These are phyloP conservation scores for Heliothis peltigera DNA, from an alignment of 2,888 invertebrate species.

Conservation along the genomic window DNA sequence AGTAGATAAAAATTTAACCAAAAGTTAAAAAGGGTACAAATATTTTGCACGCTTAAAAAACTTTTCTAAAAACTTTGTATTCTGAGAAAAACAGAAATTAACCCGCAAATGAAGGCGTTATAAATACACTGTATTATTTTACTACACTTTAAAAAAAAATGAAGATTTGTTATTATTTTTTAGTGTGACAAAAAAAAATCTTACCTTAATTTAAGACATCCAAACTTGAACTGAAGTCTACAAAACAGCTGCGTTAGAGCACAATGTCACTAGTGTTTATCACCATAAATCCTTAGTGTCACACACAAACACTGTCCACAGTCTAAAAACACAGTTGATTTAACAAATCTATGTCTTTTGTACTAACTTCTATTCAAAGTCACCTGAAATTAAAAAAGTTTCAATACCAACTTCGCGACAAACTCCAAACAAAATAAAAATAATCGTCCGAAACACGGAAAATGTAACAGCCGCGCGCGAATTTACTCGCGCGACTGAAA, in stretches of 20 bases:
- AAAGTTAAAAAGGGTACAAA: neutral
- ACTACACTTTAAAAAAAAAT: conserved; percentile 12
- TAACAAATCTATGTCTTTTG: conserved; percentile 68
- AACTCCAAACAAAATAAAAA: conserved; percentile 67
- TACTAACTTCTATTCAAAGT: conserved; percentile 70
- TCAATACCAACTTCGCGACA: conserved; percentile 65
- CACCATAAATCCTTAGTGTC: conserved; percentile 73
- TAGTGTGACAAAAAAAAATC: conserved; percentile 53
- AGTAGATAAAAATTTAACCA: neutral
- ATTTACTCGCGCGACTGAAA: conserved; percentile 88
- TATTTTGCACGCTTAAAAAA: neutral
- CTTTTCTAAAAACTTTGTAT: neutral
- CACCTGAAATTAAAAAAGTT: conserved; percentile 74
- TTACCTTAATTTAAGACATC: conserved; percentile 86
- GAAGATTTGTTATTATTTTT: neutral
- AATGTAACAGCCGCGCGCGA: conserved; percentile 84
- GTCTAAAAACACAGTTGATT: conserved; percentile 67
- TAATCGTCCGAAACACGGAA: conserved; percentile 73
- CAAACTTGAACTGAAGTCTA: conserved; percentile 76
- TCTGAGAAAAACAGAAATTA: neutral
- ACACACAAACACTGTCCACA: conserved; percentile 71
- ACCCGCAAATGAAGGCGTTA: neutral
- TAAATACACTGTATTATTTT: conserved; percentile 12
- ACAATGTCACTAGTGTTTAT: conserved; percentile 70
- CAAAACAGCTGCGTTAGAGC: conserved; percentile 63